A percentile compares a stretch with the other conserved stretches of the same genome.
Evolutionary conservation across 2,888 invertebrate species (phyloP).

Genomic region (Leucophenga montana): DNA sequence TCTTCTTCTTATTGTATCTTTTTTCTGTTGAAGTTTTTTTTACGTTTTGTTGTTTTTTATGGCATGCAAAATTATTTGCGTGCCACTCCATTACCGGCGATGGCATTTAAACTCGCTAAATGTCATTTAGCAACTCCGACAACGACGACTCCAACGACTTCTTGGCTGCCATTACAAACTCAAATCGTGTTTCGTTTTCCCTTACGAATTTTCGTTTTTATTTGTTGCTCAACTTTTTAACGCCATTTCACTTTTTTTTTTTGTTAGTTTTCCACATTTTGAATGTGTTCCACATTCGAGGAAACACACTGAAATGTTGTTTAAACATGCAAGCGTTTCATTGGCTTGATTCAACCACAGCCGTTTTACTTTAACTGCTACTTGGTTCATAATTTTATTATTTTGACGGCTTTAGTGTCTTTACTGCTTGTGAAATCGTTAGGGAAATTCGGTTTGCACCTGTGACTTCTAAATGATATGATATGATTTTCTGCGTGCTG

Average conservation of each 20-base stretch:
- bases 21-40: not conserved
- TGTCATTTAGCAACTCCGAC: constrained; percentile 61
- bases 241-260: constrained; percentile 62
- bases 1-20: not conserved
- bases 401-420: too few relatives aligned
- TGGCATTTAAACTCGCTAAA: constrained; percentile 56
- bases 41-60: not conserved
- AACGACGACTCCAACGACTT: too few relatives aligned
- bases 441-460: too few relatives aligned
- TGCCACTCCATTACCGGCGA: constrained; percentile 11
- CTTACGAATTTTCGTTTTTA: constrained; percentile 1
- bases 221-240: constrained; percentile 58
- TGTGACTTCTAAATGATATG: too few relatives aligned
- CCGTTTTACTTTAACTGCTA: not conserved
- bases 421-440: too few relatives aligned
- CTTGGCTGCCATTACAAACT: constrained; percentile 5
- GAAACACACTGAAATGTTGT: constrained; percentile 11
- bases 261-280: constrained; percentile 43
- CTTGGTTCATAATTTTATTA: constrained; percentile 1
- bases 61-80: constrained; percentile 12
- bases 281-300: not conserved
- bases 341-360: not conserved
- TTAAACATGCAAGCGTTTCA: constrained; percentile 16
- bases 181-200: constrained; percentile 1
- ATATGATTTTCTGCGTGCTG: too few relatives aligned